These are phyloP conservation scores for Leucoma salicis DNA, from an alignment of 2,888 invertebrate species.

Conservation along the genomic window DNA sequence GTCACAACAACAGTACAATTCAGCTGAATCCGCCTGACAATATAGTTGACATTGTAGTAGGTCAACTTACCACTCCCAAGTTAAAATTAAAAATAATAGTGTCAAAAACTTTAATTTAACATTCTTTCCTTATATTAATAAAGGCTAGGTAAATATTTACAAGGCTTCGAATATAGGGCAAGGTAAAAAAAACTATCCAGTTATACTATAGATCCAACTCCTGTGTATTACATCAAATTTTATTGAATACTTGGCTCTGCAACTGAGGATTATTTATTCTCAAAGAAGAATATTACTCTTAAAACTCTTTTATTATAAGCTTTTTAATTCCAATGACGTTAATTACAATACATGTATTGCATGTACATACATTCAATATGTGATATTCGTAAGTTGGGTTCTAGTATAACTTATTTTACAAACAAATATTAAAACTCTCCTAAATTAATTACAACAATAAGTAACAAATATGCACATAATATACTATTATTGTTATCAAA, in stretches of 20 bases:
- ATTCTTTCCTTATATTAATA: constrained; percentile 75
- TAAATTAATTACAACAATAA: constrained; percentile 78
- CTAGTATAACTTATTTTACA: constrained; percentile 60
- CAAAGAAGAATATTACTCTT: constrained; percentile 36
- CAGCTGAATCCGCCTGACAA: no score
- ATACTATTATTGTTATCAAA: constrained; percentile 54
- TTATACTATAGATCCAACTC: constrained; percentile 61
- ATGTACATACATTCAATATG: constrained; percentile 44
- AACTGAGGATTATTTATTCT: constrained; percentile 40
- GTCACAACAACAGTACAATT: no score
- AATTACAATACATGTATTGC: constrained; percentile 34
- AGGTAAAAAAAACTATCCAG: constrained; percentile 77
- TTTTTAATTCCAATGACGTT: constrained; percentile 16
- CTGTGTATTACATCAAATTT: constrained; percentile 59
- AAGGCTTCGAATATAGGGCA: constrained; percentile 78
- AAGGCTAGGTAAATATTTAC: constrained; percentile 80
- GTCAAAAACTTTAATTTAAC: constrained; percentile 74
- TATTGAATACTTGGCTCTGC: constrained; percentile 64
- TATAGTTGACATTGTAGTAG: no score
- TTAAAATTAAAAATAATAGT: no score
- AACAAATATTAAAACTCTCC: constrained; percentile 79
- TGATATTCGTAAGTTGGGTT: constrained; percentile 56
- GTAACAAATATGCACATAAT: constrained; percentile 72
- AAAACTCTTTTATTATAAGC: constrained; percentile 17
- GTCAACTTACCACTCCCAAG: no score